phyloP scores from a whole-genome alignment of 2,888 invertebrate genomes.

The Opisthograptis luteolata region DNA sequence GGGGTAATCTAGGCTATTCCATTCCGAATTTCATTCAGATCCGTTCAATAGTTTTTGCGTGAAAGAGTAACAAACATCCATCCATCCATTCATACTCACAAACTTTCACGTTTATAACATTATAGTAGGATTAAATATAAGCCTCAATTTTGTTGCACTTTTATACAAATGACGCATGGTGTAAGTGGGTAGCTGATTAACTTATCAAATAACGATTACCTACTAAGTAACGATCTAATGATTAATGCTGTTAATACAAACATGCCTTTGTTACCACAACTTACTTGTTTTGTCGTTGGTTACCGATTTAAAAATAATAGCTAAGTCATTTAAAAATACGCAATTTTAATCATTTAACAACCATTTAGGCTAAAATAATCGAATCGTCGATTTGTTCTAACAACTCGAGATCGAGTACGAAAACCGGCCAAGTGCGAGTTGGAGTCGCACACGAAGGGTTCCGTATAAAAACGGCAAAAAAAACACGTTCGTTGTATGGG shows the following conservation, averaged over 20 bases:
- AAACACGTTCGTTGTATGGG: too few relatives aligned
- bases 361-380: slow-evolving; percentile 43
- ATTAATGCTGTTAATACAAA: slow-evolving; percentile 19
- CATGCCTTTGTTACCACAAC: slow-evolving; percentile 14
- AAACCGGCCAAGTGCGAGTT: too few relatives aligned
- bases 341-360: slow-evolving; percentile 40
- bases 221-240: slow-evolving; percentile 21
- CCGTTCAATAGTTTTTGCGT: too few relatives aligned
- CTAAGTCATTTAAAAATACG: slow-evolving; percentile 34
- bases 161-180: slow-evolving; percentile 10
- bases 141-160: not conserved
- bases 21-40: too few relatives aligned
- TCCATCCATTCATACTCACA: too few relatives aligned
- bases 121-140: too few relatives aligned
- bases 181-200: slow-evolving; percentile 3
- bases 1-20: too few relatives aligned
- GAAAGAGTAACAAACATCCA: too few relatives aligned
- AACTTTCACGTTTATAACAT: too few relatives aligned
- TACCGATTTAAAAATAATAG: slow-evolving; percentile 31
- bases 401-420: too few relatives aligned
- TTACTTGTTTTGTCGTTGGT: slow-evolving; percentile 1
- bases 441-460: too few relatives aligned
- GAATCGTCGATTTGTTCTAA: slow-evolving; percentile 40
- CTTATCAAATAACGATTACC: slow-evolving; percentile 16
- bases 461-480: too few relatives aligned